phyloP scores from a whole-genome alignment of 2,113 vertebrate species.

The Trochalopteron elliotii region DNA sequence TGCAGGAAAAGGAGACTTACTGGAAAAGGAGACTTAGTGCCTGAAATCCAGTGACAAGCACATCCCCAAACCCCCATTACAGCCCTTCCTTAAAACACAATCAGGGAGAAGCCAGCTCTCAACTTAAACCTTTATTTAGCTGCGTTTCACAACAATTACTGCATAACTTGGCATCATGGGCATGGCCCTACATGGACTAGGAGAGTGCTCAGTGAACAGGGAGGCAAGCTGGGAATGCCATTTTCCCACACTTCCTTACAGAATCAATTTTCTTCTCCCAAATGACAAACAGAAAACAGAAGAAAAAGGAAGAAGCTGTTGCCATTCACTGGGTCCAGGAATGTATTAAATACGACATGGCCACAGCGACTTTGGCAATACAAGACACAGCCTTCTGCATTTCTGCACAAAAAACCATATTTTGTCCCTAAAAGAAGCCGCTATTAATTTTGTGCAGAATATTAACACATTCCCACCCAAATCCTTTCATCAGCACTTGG shows the following conservation, averaged over 20 bases:
- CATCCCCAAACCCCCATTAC: neutral
- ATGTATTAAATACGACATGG: accelerated
- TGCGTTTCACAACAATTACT: neutral
- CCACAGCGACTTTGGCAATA: neutral
- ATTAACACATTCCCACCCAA: neutral
- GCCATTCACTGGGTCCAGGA: neutral
- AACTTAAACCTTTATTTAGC: slow-evolving; percentile 40
- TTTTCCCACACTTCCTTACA: slow-evolving; percentile 40
- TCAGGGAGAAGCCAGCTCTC: neutral
- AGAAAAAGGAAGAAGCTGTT: neutral
- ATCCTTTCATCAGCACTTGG: neutral
- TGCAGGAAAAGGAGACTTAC: neutral
- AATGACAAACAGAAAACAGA: neutral
- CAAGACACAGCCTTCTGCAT: neutral
- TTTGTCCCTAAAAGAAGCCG: neutral
- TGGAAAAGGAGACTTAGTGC: neutral
- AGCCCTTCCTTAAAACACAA: neutral
- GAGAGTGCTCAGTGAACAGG: accelerated
- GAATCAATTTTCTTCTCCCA: slow-evolving; percentile 1
- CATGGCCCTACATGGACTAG: slow-evolving; percentile 43
- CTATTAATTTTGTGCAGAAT: neutral
- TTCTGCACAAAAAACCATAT: accelerated
- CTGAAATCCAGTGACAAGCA: neutral
- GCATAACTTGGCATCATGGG: neutral
- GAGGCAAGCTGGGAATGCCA: neutral